Evolutionary conservation across 2,888 invertebrate species (phyloP), one percentile per base, ranked within the genome.

Genomic region (Nemotelus pantherinus): DNA sequence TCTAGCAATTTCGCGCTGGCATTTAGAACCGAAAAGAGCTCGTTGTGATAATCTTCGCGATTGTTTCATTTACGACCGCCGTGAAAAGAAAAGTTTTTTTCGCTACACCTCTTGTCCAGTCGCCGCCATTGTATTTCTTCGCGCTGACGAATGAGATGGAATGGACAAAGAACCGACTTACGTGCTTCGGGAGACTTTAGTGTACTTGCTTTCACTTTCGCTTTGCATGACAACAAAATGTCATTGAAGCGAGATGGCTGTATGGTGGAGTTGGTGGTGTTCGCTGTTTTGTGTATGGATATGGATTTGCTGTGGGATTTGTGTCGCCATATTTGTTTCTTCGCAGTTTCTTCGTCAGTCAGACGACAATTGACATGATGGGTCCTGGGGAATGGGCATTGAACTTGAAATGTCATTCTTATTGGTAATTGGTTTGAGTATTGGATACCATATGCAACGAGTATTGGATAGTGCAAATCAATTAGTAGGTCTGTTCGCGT

Each of bases 51-150:
- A 70, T 70, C 55, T 70, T 70, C 55, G 43, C 70, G 70, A 43
- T 43, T 43, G 55, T 70, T 70, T 47, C 70, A 70, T 70, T 70
- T 41, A 70, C 70, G 70, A 70, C 53, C 43, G 50, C 39, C 70
- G 70, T 39, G 70, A 43, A 55, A 53, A 70, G 55, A 53, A 55
- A 53, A 70, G 2, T 70, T 4, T 57, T 63, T 70, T 53, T 50
- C 70, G 50, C 53, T 70, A 41, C 39, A 63, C 74, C 71, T 77
- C 70, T 76, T 76, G 63, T 71, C 71, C 50, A 71, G 64, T 71
- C 70, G 77, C 71, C 77, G 77, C 70, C 78, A 75, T 75, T 75
- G 75, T 78, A 75, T 60, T 78, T 45, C 75, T 68, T 67, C 44
- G 68, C 60, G 48, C 60, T 67, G 67, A 74, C 74, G 74, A 60